Conservation (phyloP, 2,113 vertebrate species). For the Pelmatolapia mariae region DNA sequence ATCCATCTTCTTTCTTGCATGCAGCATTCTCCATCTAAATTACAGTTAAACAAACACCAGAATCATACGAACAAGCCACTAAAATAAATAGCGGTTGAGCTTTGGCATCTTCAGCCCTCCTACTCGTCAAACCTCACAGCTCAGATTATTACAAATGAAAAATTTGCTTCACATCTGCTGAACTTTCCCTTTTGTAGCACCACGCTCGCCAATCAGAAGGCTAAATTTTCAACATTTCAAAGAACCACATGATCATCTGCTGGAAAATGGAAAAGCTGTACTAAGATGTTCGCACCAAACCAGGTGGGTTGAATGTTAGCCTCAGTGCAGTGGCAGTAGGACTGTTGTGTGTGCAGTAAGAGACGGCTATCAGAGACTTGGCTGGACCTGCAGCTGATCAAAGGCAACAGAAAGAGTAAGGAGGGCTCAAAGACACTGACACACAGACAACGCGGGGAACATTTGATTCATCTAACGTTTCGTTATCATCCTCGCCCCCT, state of each 20-base stretch:
- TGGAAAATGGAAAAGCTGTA: not conserved
- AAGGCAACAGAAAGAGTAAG: slow-evolving; percentile 40
- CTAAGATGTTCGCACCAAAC: not conserved
- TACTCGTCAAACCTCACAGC: slow-evolving; percentile 57
- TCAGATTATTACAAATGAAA: not conserved
- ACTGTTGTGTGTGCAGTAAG: not conserved
- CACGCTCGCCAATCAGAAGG: not conserved
- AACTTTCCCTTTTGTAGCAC: not conserved
- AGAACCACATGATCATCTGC: not conserved
- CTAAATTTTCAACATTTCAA: not conserved
- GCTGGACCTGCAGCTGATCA: slow-evolving; percentile 48
- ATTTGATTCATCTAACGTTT: slow-evolving; percentile 32
- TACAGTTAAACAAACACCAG: slow-evolving; percentile 3
- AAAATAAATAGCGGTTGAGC: slow-evolving; percentile 20
- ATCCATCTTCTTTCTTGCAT: not conserved
- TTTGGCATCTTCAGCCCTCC: slow-evolving; percentile 17
- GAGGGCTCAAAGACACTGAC: slow-evolving; percentile 30
- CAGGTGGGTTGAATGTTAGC: not conserved
- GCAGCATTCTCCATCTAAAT: not conserved
- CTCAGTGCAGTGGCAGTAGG: not conserved
- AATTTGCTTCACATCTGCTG: not conserved
- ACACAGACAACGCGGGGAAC: slow-evolving; percentile 11
- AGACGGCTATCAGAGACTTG: not conserved
- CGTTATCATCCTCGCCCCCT: slow-evolving; percentile 19
- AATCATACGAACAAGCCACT: slow-evolving; percentile 5